Evolutionary conservation across 2,797 vertebrate species (phyloP), one percentile per base, ranked within the genome.

Genomic region (Gymnopithys bicolor): DNA sequence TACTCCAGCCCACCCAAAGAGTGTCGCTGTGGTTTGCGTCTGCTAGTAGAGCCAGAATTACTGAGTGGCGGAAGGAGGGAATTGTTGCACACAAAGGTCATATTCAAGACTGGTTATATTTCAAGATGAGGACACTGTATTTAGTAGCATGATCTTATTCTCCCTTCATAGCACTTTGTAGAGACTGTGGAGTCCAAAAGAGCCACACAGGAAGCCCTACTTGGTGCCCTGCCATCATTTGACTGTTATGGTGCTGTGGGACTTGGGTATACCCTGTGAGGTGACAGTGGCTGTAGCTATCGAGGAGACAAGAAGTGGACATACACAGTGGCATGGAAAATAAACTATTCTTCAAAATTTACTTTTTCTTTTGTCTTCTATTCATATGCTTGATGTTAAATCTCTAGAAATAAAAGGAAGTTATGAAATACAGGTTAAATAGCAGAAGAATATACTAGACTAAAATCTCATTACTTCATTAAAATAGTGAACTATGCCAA

Each of bases 81-180:
- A 63, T 5, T 15, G 33, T 28, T 52, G 4, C 21, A 3, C 43
- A 28, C 2, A 37, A 45, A 70, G 33, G 17, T n/a, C 82, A 35
- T 69, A 37, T 78, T 93, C 89, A 70, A 74, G 89, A 90, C 64
- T 85, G 67, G 49, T 48, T 78, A 64, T 71, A 74, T 81, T 94
- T 95, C 39, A 60, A 71, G 52, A 84, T 33, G 58, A 60, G 46
- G 67, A 43, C 37, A n/a, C 24, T 39, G 5, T 62, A 81, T 21
- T 52, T 67, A 53, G 16, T 4, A 7, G 13, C 1, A 3, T 68
- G 37, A 60, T 70, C 17, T 43, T 33, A 46, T 30, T 70, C 10
- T 68, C 19, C 27, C 33, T 78, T 25, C 21, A 84, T 35, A 79
- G n/a, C 32, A 13, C 21, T 68, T 60, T 46, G 37, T 35, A 63